Percentiles rank a stretch among this genome's conserved stretches.
Conservation (phyloP, 1,140 invertebrate genomes). For the Sipha flava region DNA sequence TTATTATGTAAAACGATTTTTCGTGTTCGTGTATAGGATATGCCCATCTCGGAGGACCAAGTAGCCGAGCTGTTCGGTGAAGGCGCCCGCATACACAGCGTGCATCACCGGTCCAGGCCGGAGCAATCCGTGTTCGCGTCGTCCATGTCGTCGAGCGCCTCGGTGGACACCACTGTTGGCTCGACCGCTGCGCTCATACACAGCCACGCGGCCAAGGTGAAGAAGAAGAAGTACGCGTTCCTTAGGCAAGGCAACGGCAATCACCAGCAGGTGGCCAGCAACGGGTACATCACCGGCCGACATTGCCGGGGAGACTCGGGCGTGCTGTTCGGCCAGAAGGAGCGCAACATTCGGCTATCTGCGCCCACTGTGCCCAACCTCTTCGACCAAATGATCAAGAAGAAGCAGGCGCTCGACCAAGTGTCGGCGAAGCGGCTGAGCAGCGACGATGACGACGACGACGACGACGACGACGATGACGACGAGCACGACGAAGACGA, state of each 20-base stretch:
- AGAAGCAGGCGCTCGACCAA: slow-evolving; percentile 17
- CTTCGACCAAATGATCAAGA: slow-evolving; percentile 14
- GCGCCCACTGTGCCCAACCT: slow-evolving; percentile 33
- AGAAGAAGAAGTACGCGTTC: slow-evolving; percentile 30
- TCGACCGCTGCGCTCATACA: slow-evolving; percentile 37
- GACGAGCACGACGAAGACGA: not conserved
- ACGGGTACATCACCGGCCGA: not conserved
- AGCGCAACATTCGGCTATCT: slow-evolving; percentile 34
- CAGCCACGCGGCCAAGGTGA: slow-evolving; percentile 24
- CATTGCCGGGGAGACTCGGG: not conserved
- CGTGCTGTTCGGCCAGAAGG: slow-evolving; percentile 18
- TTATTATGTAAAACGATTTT: not conserved
- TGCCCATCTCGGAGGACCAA: slow-evolving; percentile 34
- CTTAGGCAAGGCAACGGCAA: slow-evolving; percentile 10
- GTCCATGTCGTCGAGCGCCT: slow-evolving; percentile 35
- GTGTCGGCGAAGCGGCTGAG: slow-evolving; percentile 8
- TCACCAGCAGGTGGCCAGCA: not conserved
- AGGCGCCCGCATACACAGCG: slow-evolving; percentile 35
- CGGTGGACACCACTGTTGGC: slow-evolving; percentile 37
- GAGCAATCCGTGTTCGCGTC: slow-evolving; percentile 35
- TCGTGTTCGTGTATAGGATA: not conserved
- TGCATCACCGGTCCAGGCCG: slow-evolving; percentile 34
- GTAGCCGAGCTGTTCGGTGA: slow-evolving; percentile 35
- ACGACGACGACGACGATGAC: not conserved
- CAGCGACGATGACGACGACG: not conserved